Conservation (phyloP, 1,140 invertebrate genomes). For the Calycopis cecrops region DNA sequence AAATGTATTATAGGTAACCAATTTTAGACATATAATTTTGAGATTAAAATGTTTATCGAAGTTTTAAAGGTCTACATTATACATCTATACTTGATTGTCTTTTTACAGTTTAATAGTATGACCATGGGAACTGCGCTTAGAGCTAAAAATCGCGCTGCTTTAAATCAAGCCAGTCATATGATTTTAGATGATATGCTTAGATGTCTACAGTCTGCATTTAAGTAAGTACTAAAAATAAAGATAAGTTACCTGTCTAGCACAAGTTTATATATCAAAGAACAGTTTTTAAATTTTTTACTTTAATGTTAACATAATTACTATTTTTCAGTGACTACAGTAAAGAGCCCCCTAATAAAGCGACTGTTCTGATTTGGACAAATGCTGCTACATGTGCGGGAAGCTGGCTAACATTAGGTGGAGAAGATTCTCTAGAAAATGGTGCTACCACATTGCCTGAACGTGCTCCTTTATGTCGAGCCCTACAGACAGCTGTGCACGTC, state of each 20-base stretch:
- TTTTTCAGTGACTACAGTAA: conserved; percentile 45
- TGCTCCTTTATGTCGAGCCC: conserved; percentile 45
- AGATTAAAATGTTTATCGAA: not conserved
- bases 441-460: conserved; percentile 43
- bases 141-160: conserved; percentile 42
- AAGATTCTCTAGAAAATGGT: conserved; percentile 30
- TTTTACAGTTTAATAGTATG: conserved; percentile 68
- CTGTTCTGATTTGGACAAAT: conserved; percentile 43
- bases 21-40: not conserved
- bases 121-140: conserved; percentile 63
- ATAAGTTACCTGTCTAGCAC: not conserved
- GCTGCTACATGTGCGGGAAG: conserved; percentile 51
- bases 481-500: conserved; percentile 50
- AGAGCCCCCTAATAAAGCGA: conserved; percentile 42
- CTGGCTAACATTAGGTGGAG: conserved; percentile 50
- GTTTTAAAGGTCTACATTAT: not conserved
- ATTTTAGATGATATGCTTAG: conserved; percentile 61
- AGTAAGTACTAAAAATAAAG: conserved; percentile 35
- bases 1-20: no score
- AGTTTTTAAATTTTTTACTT: not conserved
- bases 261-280: not conserved
- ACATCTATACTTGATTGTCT: not conserved
- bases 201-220: conserved; percentile 53
- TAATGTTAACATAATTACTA: conserved; percentile 5
- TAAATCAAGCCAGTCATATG: conserved; percentile 55